Base-by-base conservation (phyloP, 2,113 vertebrate species). In the Conger conger region DNA sequence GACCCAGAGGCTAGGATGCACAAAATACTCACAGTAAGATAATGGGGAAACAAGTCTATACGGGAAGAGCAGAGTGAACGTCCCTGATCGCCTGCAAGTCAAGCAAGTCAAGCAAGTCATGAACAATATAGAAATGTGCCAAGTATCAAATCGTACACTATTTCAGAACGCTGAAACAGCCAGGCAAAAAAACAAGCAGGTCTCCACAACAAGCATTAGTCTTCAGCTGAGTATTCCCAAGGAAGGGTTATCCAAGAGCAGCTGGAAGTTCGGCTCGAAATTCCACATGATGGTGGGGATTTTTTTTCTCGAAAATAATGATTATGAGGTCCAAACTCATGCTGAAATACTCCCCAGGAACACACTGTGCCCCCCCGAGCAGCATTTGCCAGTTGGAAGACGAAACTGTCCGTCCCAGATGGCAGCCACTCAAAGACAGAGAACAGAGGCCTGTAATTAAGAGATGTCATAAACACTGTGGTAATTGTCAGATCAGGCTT, bases 401-500 rank as follows among this genome's bases (percentile, higher is more conserved):
- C 5, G 68, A 1, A 73, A 73, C 9, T n/a, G 68, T 33, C 11
- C 15, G 68, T 33, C 68, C n/a, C 68, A 33, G 27, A 8, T 73
- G 68, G 68, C 68, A 33, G 5, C n/a, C 68, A 11, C 68, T 33
- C 68, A 73, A n/a, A 73, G 68, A 73, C 5, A n/a, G 68, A 30
- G 2, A 11, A 30, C 2, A 33, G 68, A 33, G 68, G 68, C n/a
- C 0, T 30, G 20, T 73, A 73, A 73, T 73, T 73, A 33, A 73
- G 68, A 73, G 27, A 73, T 63, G 57, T 73, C 68, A 73, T 33
- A 73, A 73, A 33, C 68, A 73, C 15, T 33, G 68, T 1, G 68
- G 68, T 73, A 73, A 73, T 73, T 73, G 68, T 73, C 68, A n/a
- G n/a, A 73, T 33, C 68, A n/a, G n/a, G n/a, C n/a, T n/a, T 73